Evolutionary conservation across 2,113 vertebrate species (phyloP).

Genomic region (Rhipidura dahli): DNA sequence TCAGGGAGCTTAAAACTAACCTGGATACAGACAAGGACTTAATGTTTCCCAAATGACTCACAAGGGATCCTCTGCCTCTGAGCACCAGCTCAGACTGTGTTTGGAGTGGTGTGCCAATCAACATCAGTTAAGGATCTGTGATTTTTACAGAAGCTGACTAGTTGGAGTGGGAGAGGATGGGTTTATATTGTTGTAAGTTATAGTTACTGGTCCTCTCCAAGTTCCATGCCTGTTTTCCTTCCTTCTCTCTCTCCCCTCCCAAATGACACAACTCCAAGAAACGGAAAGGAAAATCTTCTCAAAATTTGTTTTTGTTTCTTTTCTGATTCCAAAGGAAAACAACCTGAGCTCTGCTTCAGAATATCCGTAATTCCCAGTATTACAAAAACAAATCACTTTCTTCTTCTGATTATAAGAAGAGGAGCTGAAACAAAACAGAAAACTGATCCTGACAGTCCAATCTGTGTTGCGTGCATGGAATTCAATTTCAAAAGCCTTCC

Average conservation of each 20-base stretch:
- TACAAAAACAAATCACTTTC: background rate
- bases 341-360: background rate
- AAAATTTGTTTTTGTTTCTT: background rate
- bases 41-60: background rate
- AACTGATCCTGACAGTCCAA: background rate
- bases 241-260: background rate
- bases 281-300: background rate
- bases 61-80: background rate
- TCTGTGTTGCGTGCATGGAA: background rate
- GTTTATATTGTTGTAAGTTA: background rate
- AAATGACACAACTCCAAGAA: background rate
- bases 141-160: background rate
- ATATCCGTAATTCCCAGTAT: background rate
- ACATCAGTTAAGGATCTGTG: background rate
- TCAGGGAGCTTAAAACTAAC: background rate
- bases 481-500: background rate
- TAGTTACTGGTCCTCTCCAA: background rate
- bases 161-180: background rate
- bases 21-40: background rate
- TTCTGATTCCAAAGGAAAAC: background rate
- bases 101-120: background rate
- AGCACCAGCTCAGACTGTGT: background rate
- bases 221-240: background rate
- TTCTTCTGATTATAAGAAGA: background rate
- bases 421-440: background rate